Evolutionary conservation across 1,140 invertebrate genomes (phyloP), one percentile per base, ranked within the genome.

Genomic region (Sitophilus oryzae): DNA sequence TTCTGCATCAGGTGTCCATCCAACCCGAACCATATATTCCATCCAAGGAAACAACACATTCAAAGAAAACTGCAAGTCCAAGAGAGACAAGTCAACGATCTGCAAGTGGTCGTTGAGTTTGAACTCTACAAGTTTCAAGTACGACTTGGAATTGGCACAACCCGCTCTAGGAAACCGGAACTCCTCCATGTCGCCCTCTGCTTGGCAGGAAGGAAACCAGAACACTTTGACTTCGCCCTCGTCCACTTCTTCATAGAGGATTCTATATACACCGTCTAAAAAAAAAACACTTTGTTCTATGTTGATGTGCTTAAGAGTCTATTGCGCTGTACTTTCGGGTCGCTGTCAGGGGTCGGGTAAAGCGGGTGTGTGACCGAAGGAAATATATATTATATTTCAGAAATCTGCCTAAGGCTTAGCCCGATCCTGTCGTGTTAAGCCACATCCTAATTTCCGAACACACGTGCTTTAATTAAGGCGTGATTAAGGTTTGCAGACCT

Each of bases 221-320:
- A 93, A 85, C 56, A 96, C 82, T 65, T 94, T 93, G 8, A 98
- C 95, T 52, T 91, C 85, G 51, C 85, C 87, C 72, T 98, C 94
- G 67, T 98, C 94, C 0, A 96, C 90, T 74, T 96, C 93, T 75
- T 98, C 95, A 68, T 94, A 97, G 11, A 97, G 79, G 73, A 98
- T 91, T 65, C 89, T 80, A 76, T 91, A 96, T 20, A 64, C 52
- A 21, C 63, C 65, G 42, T 61, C 67, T 62, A 20, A n/a, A 42
- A 21, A n/a, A n/a, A 19, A 37, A 42, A 20, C 8, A 9, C 6
- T 8, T 42, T 38, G 9, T 6, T 38, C 36, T 5, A 38, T 5
- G 16, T 9, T n/a, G 4, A 5, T 5, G 36, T 38, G 4, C 14
- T 38, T 9, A 38, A 8, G 6, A 38, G 5, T 38, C 4, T n/a